Base-by-base conservation (phyloP, 2,888 invertebrate genomes). In the Nysson spinosus region DNA sequence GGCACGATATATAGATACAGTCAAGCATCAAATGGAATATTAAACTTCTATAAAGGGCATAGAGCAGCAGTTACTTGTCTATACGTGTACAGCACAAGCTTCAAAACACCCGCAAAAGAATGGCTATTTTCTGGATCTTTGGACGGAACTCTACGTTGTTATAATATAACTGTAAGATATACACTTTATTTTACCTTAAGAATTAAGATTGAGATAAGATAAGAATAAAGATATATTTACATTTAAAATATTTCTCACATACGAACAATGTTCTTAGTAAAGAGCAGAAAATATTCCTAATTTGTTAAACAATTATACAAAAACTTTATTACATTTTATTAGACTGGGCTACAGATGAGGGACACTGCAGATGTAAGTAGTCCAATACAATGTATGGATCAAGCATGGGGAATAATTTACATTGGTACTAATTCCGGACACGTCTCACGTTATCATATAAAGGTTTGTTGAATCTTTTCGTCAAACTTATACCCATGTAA, bases 361-460 rank as follows among this genome's bases (percentile, higher is more conserved):
- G 88, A 89, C 1, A 89, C 89, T 34, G 89, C 89, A 65, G 88
- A 89, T 68, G 87, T 92, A 1, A 88, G 90, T 4, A 91, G 91
- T 79, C 91, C 93, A 0, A 89, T 94, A 64, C 94, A 94, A 80
- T 93, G 94, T 12, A 92, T 94, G 90, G 94, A 94, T 72, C 88
- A 91, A 20, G 90, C 91, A 0, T 94, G 94, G 94, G 91, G 91
- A 68, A 90, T 89, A 3, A 89, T 94, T 28, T 95, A 91, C 78
- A 90, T 94, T 24, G 94, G 94, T 34, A 93, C 93, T 0, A 90
- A 91, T 69, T 91, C 91, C 71, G 94, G 95, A 12, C 91, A 91
- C 72, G 90, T 95, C 9, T 89, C 92, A 43, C 91, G 92, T 68
- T 93, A 91, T 83, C 90, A 92, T 77, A 90, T 92, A 77, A 90